Evolutionary conservation across 2,888 invertebrate species (phyloP), one percentile per base, ranked within the genome.

Genomic region (Tholera decimalis): DNA sequence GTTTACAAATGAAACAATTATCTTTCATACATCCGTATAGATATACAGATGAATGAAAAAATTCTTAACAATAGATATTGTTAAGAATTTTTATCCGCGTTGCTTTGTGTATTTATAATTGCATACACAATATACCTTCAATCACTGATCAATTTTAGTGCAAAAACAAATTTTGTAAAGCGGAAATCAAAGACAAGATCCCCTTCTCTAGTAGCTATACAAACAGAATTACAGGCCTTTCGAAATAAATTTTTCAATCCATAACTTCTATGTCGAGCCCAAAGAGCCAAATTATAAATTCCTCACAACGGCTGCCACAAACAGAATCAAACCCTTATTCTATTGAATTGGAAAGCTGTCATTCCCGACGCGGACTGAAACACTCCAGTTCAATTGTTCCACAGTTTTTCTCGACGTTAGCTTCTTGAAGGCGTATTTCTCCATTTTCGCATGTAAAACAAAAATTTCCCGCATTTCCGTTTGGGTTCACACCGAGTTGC

Each of bases 381-480:
- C 84, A 82, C 83, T 77, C 59, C 73, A 69, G 76, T 77, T 79
- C 83, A 83, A 85, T 85, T 83, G 83, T 91, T 90, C 89, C 85
- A 73, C 77, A 76, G 79, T 80, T 84, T 85, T 88, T 86, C 84
- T 77, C 77, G 66, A 70, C 75, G 81, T 83, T 85, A 79, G 81
- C 74, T 80, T 83, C 82, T 83, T 83, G 85, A 85, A 86, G 84
- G 86, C 82, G 85, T 83, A 89, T 86, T 90, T 91, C 92, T 88
- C 92, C 89, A 93, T 94, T 93, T 93, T 91, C 90, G 84, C 91
- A 92, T 94, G 94, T 94, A 92, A 92, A 94, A 94, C 93, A 92
- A 93, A 93, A 93, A 92, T 93, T 91, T 89, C 89, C 88, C 89
- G 89, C 89, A 90, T 92, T 91, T 91, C 90, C 90, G 88, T 90